Conservation (phyloP, 2,113 vertebrate genomes). For the Callipepla squamata region DNA sequence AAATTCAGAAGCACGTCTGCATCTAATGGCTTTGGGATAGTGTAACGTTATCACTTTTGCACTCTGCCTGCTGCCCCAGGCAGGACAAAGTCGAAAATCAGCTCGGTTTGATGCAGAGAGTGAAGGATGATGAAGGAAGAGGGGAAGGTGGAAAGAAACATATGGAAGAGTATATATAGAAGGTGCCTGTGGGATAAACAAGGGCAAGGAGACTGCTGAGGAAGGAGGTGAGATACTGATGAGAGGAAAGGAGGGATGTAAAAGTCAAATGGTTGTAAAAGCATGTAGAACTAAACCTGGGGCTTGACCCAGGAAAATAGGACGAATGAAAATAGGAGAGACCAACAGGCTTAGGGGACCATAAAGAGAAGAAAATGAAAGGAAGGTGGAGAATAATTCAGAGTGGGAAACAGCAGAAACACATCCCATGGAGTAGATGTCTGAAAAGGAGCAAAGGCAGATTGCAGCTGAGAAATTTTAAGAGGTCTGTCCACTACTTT, state of each 20-base stretch:
- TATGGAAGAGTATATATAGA: background rate
- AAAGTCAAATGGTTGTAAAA: background rate
- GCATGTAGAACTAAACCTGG: background rate
- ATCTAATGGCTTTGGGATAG: background rate
- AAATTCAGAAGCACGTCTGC: background rate
- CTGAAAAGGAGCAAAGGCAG: background rate
- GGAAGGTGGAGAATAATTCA: background rate
- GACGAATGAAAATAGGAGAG: background rate
- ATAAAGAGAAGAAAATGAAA: background rate
- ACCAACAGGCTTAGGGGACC: background rate
- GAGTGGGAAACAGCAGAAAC: background rate
- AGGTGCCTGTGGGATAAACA: background rate
- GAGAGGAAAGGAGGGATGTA: background rate
- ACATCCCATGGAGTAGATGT: background rate
- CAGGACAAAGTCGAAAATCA: background rate
- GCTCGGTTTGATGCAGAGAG: background rate
- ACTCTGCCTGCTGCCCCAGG: background rate
- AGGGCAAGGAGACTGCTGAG: background rate
- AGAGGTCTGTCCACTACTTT: background rate
- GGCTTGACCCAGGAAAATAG: background rate
- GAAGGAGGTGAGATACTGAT: background rate
- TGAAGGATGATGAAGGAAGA: background rate
- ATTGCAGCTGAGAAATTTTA: background rate
- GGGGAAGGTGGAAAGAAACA: background rate
- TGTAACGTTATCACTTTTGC: background rate